phyloP scores from a whole-genome alignment of 2,888 invertebrate species.

The Ormyrus labotus region DNA sequence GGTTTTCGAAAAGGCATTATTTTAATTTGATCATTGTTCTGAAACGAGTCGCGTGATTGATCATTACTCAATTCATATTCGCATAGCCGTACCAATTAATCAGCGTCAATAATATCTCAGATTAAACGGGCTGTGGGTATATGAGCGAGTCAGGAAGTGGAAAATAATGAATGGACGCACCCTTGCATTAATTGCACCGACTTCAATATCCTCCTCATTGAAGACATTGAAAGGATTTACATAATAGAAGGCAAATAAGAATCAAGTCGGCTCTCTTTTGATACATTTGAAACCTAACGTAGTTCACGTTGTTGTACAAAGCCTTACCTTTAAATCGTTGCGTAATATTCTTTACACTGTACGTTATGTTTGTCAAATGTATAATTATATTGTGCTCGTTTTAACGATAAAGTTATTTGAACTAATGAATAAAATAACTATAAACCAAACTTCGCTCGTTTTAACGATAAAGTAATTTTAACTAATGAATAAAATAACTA shows the following conservation, averaged over 20 bases:
- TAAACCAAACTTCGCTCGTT: too few species aligned
- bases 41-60: constrained; percentile 1
- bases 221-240: constrained; percentile 30
- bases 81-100: background rate
- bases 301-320: background rate
- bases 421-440: too few species aligned
- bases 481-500: too few species aligned
- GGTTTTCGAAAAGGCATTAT: too few species aligned
- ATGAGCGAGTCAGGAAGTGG: constrained; percentile 21
- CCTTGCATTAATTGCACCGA: constrained; percentile 35
- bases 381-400: too few species aligned
- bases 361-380: too few species aligned
- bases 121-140: constrained; percentile 20
- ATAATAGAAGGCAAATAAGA: constrained; percentile 4
- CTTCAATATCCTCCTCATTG: constrained; percentile 34
- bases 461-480: too few species aligned
- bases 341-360: too few species aligned
- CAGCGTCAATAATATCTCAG: constrained; percentile 25
- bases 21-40: too few species aligned
- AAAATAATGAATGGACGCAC: constrained; percentile 42
- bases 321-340: too few species aligned
- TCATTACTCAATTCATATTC: constrained; percentile 1
- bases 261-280: background rate
- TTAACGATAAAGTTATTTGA: too few species aligned
- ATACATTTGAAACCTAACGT: background rate